phyloP scores from a whole-genome alignment of 2,888 invertebrate species.

The Cephus pygmeus region DNA sequence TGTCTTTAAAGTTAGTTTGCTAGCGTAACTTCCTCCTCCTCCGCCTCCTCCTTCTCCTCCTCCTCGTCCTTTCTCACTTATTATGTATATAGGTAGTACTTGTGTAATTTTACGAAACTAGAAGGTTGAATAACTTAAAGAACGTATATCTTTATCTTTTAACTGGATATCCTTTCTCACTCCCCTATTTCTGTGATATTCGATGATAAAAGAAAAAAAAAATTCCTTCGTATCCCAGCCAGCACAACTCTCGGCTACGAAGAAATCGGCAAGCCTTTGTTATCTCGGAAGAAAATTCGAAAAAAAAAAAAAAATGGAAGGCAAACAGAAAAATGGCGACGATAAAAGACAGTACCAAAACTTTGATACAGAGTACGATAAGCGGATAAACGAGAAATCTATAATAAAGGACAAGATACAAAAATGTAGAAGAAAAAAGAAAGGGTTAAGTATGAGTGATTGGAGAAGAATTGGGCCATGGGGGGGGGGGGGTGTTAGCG shows the following conservation, averaged over 20 bases:
- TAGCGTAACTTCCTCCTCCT: constrained; percentile 55
- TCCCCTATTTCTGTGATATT: neutral
- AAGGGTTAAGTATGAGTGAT: constrained; percentile 10
- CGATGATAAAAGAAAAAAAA: constrained; percentile 16
- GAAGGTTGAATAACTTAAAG: constrained; percentile 55
- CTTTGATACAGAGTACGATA: too few relatives aligned
- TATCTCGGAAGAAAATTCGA: constrained; percentile 12
- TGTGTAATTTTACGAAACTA: constrained; percentile 57
- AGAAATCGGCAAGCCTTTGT: neutral
- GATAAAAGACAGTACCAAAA: too few relatives aligned
- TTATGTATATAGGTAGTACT: constrained; percentile 38
- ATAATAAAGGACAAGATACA: constrained; percentile 17
- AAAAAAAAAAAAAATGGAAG: constrained; percentile 21
- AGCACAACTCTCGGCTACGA: neutral
- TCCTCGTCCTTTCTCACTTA: constrained; percentile 39
- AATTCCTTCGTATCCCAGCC: neutral
- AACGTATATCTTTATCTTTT: constrained; percentile 45
- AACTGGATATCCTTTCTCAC: constrained; percentile 26
- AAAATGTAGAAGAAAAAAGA: constrained; percentile 15
- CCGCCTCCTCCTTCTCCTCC: neutral
- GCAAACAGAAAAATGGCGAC: neutral
- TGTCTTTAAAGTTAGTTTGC: constrained; percentile 60
- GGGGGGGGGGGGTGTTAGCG: too few relatives aligned
- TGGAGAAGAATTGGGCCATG: too few relatives aligned
- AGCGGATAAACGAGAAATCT: constrained; percentile 17